phyloP scores from a whole-genome alignment of 2,113 vertebrate genomes.

The Callipepla squamata region DNA sequence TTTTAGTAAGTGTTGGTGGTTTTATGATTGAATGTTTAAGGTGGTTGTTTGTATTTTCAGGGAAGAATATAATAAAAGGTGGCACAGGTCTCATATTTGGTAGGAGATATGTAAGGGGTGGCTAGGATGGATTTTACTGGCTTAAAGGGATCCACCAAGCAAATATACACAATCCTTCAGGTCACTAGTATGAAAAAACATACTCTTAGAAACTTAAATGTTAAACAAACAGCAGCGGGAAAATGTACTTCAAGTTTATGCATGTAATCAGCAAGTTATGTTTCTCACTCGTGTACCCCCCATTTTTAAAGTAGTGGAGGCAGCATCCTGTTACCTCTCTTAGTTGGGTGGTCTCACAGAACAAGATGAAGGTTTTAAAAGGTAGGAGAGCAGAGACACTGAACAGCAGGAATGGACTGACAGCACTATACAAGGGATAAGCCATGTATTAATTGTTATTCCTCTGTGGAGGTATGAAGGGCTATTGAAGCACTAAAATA shows the following conservation, averaged over 20 bases:
- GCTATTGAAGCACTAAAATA: neutral
- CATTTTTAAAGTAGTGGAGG: neutral
- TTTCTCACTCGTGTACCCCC: neutral
- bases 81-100: neutral
- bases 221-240: neutral
- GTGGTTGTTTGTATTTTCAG: neutral
- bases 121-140: neutral
- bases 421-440: neutral
- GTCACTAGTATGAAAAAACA: neutral
- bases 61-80: neutral
- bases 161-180: neutral
- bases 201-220: neutral
- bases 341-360: neutral
- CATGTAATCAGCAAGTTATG: neutral
- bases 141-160: neutral
- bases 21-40: neutral
- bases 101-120: neutral
- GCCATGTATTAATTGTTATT: neutral
- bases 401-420: neutral
- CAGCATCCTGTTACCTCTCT: neutral
- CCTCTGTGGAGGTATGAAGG: neutral
- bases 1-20: neutral
- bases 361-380: neutral
- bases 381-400: neutral
- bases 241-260: neutral